These are phyloP conservation scores for Hemicrepidius hirtus DNA, from an alignment of 2,888 invertebrate genomes.

Conservation along the genomic window DNA sequence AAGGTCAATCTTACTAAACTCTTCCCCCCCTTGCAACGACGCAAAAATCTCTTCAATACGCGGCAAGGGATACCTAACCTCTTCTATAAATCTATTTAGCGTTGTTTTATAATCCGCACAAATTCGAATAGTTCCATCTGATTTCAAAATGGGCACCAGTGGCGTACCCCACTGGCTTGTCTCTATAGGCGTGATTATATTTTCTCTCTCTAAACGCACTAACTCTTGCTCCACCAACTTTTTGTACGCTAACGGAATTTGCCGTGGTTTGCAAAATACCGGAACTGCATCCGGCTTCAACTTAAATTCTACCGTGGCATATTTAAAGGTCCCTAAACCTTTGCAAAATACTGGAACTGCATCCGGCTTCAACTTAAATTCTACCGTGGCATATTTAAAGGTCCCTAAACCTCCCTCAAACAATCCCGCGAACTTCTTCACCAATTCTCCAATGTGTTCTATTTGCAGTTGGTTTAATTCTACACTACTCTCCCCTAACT, in stretches of 20 bases:
- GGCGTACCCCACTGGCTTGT: constrained; percentile 51
- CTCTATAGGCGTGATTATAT: not conserved
- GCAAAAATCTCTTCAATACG: constrained; percentile 42
- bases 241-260: too few relatives aligned
- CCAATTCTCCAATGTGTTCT: too few relatives aligned
- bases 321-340: too few relatives aligned
- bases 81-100: not conserved
- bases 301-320: too few relatives aligned
- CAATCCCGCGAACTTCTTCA: not conserved
- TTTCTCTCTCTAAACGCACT: not conserved
- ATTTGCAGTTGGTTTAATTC: not conserved
- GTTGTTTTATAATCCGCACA: constrained; percentile 25
- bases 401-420: not conserved
- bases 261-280: too few relatives aligned
- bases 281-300: too few relatives aligned
- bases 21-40: too few relatives aligned
- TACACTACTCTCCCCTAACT: not conserved
- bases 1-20: too few relatives aligned
- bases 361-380: too few relatives aligned
- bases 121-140: not conserved
- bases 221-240: too few relatives aligned
- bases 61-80: constrained; percentile 32
- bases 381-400: too few relatives aligned
- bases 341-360: too few relatives aligned
- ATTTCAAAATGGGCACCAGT: constrained; percentile 46